Evolutionary conservation across 2,797 vertebrate genomes (phyloP).

Genomic region (Ctenochaetus hawaiiensis): DNA sequence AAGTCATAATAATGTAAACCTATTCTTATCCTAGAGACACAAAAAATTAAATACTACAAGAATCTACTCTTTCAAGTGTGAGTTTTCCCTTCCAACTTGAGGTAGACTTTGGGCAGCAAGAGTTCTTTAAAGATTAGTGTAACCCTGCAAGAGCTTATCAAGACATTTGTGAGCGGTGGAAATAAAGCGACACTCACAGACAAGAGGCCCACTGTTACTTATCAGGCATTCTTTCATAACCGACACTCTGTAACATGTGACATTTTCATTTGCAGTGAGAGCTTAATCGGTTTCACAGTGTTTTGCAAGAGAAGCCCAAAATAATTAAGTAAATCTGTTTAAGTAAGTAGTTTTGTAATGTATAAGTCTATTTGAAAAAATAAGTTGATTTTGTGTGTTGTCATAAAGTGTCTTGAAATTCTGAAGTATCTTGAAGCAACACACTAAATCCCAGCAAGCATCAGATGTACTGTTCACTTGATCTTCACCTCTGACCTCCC

Average conservation of each 20-base stretch:
- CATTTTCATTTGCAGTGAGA: slow-evolving; percentile 36
- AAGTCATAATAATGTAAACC: slow-evolving; percentile 75
- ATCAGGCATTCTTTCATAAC: slow-evolving; percentile 71
- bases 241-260: slow-evolving; percentile 61
- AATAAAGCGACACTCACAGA: slow-evolving; percentile 53
- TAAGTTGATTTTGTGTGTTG: not conserved
- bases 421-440: not conserved
- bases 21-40: not conserved
- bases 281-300: slow-evolving; percentile 30
- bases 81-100: slow-evolving; percentile 28
- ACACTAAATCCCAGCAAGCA: not conserved
- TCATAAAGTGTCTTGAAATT: not conserved
- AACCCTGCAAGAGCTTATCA: slow-evolving; percentile 58
- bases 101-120: slow-evolving; percentile 16
- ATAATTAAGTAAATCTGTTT: not conserved
- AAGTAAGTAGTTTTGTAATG: not conserved
- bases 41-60: slow-evolving; percentile 16
- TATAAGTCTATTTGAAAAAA: not conserved
- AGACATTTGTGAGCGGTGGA: slow-evolving; percentile 37
- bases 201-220: slow-evolving; percentile 79
- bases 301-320: slow-evolving; percentile 45
- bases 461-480: not conserved
- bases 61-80: not conserved
- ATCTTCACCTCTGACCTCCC: not conserved
- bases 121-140: slow-evolving; percentile 74